These are phyloP conservation scores for Collichthys lucidus DNA, from an alignment of 2,113 vertebrate genomes.

Conservation along the genomic window DNA sequence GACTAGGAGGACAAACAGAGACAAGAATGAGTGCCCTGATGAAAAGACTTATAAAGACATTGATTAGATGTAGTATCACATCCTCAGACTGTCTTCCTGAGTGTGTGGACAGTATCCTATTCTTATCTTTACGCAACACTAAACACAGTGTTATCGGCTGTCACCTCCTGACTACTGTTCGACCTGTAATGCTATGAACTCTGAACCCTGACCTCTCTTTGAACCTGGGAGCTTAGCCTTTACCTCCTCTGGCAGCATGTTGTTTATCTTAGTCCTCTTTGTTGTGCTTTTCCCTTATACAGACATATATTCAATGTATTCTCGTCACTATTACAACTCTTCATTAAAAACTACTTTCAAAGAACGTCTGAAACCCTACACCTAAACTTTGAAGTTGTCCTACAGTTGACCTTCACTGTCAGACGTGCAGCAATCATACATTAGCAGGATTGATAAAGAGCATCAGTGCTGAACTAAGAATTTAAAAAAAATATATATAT, in stretches of 20 bases:
- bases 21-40: neutral
- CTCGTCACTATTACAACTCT: neutral
- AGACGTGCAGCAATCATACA: neutral
- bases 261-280: constrained; percentile 6
- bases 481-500: too few species aligned
- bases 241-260: constrained; percentile 8
- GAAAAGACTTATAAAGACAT: neutral
- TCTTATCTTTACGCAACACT: constrained; percentile 12
- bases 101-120: neutral
- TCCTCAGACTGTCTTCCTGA: too few species aligned
- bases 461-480: neutral
- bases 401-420: neutral
- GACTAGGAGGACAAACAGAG: neutral
- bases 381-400: neutral
- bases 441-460: constrained; percentile 5
- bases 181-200: constrained; percentile 10
- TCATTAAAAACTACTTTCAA: neutral
- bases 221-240: constrained; percentile 33
- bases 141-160: constrained; percentile 25
- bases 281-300: too few species aligned
- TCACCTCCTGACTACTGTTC: constrained; percentile 22
- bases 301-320: neutral
- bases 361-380: neutral
- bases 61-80: neutral
- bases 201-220: constrained; percentile 47